Conservation (phyloP, 1,140 invertebrate genomes). For the Leptopilina clavipes region DNA sequence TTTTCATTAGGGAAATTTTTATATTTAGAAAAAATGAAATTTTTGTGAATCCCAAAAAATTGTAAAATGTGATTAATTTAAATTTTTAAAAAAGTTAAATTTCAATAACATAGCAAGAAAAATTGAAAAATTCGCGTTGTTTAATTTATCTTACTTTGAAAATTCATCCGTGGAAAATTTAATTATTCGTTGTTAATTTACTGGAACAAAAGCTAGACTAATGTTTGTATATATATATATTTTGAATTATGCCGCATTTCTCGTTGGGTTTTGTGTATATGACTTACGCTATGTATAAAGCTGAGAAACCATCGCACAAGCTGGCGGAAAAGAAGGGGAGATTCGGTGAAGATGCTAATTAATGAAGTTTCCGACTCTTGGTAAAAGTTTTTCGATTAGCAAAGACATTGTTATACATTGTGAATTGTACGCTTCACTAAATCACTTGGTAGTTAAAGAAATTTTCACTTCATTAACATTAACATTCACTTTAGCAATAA, state of each 20-base stretch:
- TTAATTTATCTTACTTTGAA: neutral
- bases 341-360: conserved; percentile 71
- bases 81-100: too few relatives aligned
- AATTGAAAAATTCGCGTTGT: too few relatives aligned
- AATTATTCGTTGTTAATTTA: conserved; percentile 10
- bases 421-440: conserved; percentile 64
- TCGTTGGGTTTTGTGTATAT: conserved; percentile 35
- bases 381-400: conserved; percentile 73
- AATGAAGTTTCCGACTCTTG: conserved; percentile 71
- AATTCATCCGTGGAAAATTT: neutral
- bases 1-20: too few relatives aligned
- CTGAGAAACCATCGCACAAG: conserved; percentile 32
- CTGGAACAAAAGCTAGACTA: conserved; percentile 10
- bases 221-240: conserved; percentile 41
- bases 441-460: conserved; percentile 49
- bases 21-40: too few relatives aligned
- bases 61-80: too few relatives aligned
- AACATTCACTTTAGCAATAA: too few relatives aligned
- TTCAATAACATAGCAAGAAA: too few relatives aligned
- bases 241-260: conserved; percentile 57
- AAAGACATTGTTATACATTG: conserved; percentile 69
- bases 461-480: neutral
- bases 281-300: neutral
- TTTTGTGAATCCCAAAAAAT: too few relatives aligned
- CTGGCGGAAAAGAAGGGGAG: conserved; percentile 40